phyloP scores from a whole-genome alignment of 2,888 invertebrate genomes.

The Lasioglossum figueresi region DNA sequence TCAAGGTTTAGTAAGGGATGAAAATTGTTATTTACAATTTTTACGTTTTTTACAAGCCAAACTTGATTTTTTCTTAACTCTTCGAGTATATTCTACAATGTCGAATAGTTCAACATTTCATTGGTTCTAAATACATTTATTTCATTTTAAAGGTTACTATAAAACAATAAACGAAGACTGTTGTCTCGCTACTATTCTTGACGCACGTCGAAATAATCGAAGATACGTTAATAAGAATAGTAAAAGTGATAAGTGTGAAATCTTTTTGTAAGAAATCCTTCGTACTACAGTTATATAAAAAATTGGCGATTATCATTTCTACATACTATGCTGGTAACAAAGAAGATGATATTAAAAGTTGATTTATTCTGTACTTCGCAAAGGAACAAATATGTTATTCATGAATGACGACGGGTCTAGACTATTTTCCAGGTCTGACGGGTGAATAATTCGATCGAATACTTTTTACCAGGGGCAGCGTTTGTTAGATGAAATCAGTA shows the following conservation, averaged over 20 bases:
- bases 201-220: too few species aligned
- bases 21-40: too few species aligned
- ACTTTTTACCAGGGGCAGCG: background rate
- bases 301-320: background rate
- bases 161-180: too few species aligned
- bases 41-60: background rate
- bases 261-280: background rate
- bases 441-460: background rate
- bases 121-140: too few species aligned
- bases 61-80: background rate
- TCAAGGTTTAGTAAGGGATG: background rate
- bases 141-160: too few species aligned
- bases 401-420: too few species aligned
- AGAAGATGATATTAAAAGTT: background rate
- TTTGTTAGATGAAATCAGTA: slow-evolving; percentile 68
- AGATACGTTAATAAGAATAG: too few species aligned
- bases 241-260: background rate
- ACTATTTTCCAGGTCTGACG: background rate
- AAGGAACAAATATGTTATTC: background rate
- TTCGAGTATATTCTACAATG: background rate
- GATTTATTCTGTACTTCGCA: background rate
- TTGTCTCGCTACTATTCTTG: too few species aligned
- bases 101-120: background rate
- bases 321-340: background rate
- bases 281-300: background rate